Percentiles rank a stretch among this genome's conserved stretches.
These are phyloP conservation scores for Melipona quadrifasciata DNA, from an alignment of 1,140 invertebrate genomes.

Conservation along the genomic window DNA sequence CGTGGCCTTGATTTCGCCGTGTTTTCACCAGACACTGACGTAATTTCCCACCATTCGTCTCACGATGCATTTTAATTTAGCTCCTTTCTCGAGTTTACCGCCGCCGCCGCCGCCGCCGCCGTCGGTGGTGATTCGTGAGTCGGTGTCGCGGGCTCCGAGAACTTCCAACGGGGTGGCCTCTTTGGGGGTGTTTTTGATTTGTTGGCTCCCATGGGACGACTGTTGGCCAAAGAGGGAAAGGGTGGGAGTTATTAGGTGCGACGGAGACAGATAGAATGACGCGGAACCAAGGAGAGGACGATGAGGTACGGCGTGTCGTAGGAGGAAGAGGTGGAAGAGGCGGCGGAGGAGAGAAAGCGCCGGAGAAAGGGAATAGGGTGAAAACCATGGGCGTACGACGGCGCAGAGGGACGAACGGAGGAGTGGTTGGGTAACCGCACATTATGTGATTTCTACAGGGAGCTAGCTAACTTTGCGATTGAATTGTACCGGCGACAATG, in stretches of 20 bases:
- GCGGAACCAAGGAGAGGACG: not conserved
- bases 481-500: constrained; percentile 80
- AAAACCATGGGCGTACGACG: constrained; percentile 40
- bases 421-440: constrained; percentile 75
- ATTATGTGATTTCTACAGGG: constrained; percentile 82
- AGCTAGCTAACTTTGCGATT: constrained; percentile 80
- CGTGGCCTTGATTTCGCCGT: constrained; percentile 21
- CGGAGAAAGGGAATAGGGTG: constrained; percentile 33
- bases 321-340: not conserved
- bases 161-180: constrained; percentile 63
- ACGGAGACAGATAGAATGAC: constrained; percentile 24
- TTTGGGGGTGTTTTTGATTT: constrained; percentile 80
- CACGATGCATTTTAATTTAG: constrained; percentile 76
- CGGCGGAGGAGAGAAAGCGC: constrained; percentile 6
- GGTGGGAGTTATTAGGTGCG: constrained; percentile 20
- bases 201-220: constrained; percentile 72
- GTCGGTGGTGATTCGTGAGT: constrained; percentile 50
- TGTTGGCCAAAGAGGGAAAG: not conserved
- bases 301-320: no score
- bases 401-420: constrained; percentile 27
- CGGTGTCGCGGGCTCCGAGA: constrained; percentile 59
- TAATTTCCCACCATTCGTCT: constrained; percentile 41
- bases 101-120: not conserved
- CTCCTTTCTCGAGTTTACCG: constrained; percentile 61
- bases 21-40: constrained; percentile 38